These are phyloP conservation scores for Leptinotarsa defecta DNA, from an alignment of 1,140 invertebrate species.

Conservation along the genomic window DNA sequence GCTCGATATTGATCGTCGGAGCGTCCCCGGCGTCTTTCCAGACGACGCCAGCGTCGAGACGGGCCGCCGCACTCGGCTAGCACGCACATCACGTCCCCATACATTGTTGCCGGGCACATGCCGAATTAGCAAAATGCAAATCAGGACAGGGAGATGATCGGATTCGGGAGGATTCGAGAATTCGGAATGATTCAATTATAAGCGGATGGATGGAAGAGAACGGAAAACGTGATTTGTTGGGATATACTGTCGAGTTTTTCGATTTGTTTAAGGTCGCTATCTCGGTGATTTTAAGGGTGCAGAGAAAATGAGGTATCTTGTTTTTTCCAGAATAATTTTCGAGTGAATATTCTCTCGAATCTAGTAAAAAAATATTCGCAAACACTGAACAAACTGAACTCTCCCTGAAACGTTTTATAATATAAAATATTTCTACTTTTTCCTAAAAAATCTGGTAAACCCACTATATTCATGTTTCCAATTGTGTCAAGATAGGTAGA, in stretches of 20 bases:
- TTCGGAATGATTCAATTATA: neutral
- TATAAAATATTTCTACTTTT: too few relatives aligned
- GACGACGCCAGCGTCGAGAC: slow-evolving; percentile 27
- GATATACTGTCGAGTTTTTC: neutral
- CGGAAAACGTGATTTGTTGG: neutral
- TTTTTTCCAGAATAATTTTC: too few relatives aligned
- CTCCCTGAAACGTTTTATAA: too few relatives aligned
- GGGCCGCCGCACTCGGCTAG: slow-evolving; percentile 8
- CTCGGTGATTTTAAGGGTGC: neutral
- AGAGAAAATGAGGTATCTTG: neutral
- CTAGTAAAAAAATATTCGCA: too few relatives aligned
- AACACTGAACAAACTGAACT: too few relatives aligned
- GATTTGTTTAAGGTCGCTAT: neutral
- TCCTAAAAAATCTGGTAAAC: too few relatives aligned
- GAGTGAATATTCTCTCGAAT: too few relatives aligned
- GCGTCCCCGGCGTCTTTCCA: slow-evolving; percentile 20
- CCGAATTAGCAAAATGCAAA: slow-evolving; percentile 14
- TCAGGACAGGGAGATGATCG: neutral
- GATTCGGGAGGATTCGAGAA: neutral
- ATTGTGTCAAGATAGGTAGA: too few relatives aligned
- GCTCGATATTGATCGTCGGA: slow-evolving; percentile 17
- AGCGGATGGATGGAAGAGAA: neutral
- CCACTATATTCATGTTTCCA: too few relatives aligned
- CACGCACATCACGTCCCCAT: slow-evolving; percentile 24
- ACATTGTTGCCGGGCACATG: neutral